Conservation (phyloP, 2,797 vertebrate genomes). For the Melanotaenia trifasciata region DNA sequence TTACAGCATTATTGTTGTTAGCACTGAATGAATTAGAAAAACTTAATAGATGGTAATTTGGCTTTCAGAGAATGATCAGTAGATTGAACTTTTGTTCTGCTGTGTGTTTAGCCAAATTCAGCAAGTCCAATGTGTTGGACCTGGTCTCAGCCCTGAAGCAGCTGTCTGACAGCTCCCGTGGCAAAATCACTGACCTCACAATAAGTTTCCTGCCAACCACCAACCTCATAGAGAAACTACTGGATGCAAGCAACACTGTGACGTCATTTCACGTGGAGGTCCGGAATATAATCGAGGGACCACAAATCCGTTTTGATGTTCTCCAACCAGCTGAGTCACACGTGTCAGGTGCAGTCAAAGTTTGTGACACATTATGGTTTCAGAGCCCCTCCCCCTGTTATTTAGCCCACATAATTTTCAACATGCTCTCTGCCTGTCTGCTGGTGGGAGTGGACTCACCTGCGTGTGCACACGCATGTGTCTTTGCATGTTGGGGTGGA, state of each 20-base stretch:
- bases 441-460: no score
- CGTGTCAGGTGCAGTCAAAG: constrained; percentile 36
- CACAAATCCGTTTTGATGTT: neutral
- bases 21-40: neutral
- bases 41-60: neutral
- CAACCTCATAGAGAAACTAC: constrained; percentile 48
- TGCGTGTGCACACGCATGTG: no score
- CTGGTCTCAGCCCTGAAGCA: constrained; percentile 66
- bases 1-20: neutral
- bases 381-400: no score
- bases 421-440: no score
- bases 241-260: constrained; percentile 60
- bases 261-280: constrained; percentile 68
- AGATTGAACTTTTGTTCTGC: neutral
- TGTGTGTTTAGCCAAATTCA: constrained; percentile 57
- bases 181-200: constrained; percentile 65
- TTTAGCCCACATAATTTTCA: no score
- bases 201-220: constrained; percentile 56
- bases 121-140: constrained; percentile 41
- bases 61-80: neutral
- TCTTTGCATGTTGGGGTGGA: no score
- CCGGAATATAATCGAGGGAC: constrained; percentile 24
- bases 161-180: constrained; percentile 58
- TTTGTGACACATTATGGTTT: neutral
- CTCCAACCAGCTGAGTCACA: neutral